Percentiles rank a stretch among this genome's conserved stretches.
phyloP scores from a whole-genome alignment of 2,113 vertebrate species.

The Furnarius figulus region DNA sequence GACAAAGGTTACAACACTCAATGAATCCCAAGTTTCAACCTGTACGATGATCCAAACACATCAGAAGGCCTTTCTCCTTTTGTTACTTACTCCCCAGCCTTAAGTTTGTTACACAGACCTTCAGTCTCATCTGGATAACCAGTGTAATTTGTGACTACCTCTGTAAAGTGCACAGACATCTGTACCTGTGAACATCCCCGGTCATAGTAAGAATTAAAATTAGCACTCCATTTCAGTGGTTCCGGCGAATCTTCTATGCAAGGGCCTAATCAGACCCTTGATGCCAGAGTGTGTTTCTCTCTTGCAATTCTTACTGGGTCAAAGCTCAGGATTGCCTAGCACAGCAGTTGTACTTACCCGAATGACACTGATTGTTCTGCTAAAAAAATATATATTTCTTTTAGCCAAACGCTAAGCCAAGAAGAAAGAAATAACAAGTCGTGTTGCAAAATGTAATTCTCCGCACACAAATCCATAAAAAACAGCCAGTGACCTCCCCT shows the following conservation, averaged over 20 bases:
- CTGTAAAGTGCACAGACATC: background rate
- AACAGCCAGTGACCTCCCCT: background rate
- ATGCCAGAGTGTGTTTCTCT: background rate
- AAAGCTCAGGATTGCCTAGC: background rate
- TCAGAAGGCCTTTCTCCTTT: background rate
- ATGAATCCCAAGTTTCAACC: background rate
- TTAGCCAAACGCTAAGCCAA: conserved; percentile 11
- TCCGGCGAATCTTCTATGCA: background rate
- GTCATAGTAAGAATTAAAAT: background rate
- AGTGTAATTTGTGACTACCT: background rate
- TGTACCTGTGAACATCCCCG: background rate
- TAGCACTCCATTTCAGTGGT: background rate
- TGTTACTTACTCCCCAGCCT: background rate
- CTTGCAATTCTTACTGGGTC: background rate
- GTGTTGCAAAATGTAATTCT: background rate
- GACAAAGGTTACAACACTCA: background rate
- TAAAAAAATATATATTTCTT: background rate
- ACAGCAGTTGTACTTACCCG: conserved; percentile 39
- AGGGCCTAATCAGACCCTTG: background rate
- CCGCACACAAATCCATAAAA: background rate
- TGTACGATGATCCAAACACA: background rate
- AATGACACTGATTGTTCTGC: background rate
- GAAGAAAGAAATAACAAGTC: conserved; percentile 5
- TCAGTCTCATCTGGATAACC: background rate
- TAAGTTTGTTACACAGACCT: background rate